Base-by-base conservation (phyloP, 2,113 vertebrate genomes). In the Tichodroma muraria region DNA sequence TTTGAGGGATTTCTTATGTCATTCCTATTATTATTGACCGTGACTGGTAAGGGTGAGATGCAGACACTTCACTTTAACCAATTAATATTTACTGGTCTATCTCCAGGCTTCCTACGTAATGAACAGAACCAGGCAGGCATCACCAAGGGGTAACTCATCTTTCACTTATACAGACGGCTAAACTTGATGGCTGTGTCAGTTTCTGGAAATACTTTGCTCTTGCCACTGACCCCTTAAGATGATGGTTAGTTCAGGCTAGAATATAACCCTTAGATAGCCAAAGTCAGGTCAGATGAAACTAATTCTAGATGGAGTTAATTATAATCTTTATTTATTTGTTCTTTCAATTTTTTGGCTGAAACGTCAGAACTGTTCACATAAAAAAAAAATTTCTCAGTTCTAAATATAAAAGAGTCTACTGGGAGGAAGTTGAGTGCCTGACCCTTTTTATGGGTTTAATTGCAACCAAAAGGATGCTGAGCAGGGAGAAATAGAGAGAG, bases 391-490 rank as follows among this genome's bases (percentile, higher is more conserved):
- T 13, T 88, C 63, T 78, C 68, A 6, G 69, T 92, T 93, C 94
- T 93, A 95, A 93, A 93, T 92, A 90, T 90, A 93, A 75, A 52
- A 49, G 18, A 40, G 61, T 81, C 94, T 71, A 80, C 87, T 80
- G 53, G 95, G 95, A 97, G 94, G 95, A 97, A 97, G 57, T 6
- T 79, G 84, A 88, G 94, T 90, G 91, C 92, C 86, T 94, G 87
- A 94, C 79, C 56, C 60, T 84, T 78, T 80, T 85, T 52, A 94
- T 80, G 84, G 81, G 80, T 80, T 95, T 95, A 86, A 82, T 89
- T 94, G 93, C 73, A 18, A 93, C 35, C 78, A 80, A 94, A 93
- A 97, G 96, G 94, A 95, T 95, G 80, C 95, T 90, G 96, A 93
- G 81, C 68, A 87, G 28, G 42, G 93, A 86, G 85, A 79, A 90